These are phyloP conservation scores for Spilogale gracilis DNA, from an alignment of 2,113 vertebrate species.

Conservation along the genomic window DNA sequence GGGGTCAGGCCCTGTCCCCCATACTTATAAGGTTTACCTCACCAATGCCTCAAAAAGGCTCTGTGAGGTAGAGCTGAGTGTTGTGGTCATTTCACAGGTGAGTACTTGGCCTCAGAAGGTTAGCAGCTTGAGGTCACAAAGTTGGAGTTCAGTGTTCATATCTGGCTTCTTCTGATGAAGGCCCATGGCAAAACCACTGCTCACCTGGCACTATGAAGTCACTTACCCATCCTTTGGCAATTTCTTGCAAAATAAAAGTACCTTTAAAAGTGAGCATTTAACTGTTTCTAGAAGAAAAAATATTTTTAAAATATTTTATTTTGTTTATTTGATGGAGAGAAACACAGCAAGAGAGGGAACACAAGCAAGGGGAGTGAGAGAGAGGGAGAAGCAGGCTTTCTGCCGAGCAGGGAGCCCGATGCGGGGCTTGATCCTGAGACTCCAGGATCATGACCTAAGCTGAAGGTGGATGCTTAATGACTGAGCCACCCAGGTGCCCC, in stretches of 20 bases:
- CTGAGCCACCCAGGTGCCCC: no score
- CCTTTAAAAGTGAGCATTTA: background rate
- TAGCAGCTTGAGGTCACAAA: background rate
- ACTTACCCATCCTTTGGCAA: background rate
- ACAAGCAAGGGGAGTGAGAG: no score
- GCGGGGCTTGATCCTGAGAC: no score
- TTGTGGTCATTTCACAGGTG: background rate
- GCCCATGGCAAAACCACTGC: background rate
- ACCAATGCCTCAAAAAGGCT: background rate
- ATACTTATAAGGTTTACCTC: background rate
- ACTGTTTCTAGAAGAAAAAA: background rate
- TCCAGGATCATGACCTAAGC: no score
- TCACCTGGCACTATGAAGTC: background rate
- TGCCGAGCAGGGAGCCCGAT: no score
- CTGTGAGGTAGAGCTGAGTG: background rate
- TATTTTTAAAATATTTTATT: no score
- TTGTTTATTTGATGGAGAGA: no score
- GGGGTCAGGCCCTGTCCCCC: background rate
- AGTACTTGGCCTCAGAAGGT: background rate
- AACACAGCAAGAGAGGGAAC: no score
- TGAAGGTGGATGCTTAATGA: no score
- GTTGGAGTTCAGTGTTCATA: background rate
- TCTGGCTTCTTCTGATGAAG: background rate
- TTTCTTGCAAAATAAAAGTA: background rate
- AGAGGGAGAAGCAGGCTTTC: no score